Base-by-base conservation (phyloP, 2,797 vertebrate species). In the Argya squamiceps region DNA sequence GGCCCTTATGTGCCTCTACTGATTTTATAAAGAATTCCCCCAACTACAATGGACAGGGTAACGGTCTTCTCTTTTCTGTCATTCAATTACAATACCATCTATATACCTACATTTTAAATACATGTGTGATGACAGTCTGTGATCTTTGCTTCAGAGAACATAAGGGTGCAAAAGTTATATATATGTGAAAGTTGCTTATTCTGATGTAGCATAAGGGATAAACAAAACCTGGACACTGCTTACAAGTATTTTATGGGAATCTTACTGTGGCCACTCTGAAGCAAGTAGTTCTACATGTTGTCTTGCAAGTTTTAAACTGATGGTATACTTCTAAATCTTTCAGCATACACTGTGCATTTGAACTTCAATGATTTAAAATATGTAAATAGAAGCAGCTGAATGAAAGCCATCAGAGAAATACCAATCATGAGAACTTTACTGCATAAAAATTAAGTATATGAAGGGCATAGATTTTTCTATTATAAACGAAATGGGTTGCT, bases 401-500 rank as follows among this genome's bases (percentile, higher is more conserved):
- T 74, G 53, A 93, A 82, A 43, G 79, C 63, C 60, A 83, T 77
- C 76, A 89, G 43, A 84, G 23, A 46, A 83, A 84, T 68, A 53
- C 78, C 84, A 93, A 49, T 64, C 44, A 26, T 46, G 50, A 88
- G 67, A 94, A 87, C 44, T 89, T 80, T 43, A n/a, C 44, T 89
- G 82, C 75, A 84, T 94, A 93, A 97, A 94, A 92, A 95, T 89
- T 70, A 95, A 81, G 43, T 86, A 16, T 78, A 56, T 73, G 91
- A 91, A 87, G 84, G 98, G 93, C 97, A 96, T 88, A 97, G 92
- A 97, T 96, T 93, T 97, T 97, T 98, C 96, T 97, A 97, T 98
- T 99, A 98, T 99, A 98, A 98, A 98, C 98, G 97, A 97, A 96
- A 89, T 95, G 74, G 90, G 96, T 98, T 98, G 92, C 96, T 97